These are phyloP conservation scores for Leptinotarsa tumamoca DNA, from an alignment of 2,888 invertebrate species.

Conservation along the genomic window DNA sequence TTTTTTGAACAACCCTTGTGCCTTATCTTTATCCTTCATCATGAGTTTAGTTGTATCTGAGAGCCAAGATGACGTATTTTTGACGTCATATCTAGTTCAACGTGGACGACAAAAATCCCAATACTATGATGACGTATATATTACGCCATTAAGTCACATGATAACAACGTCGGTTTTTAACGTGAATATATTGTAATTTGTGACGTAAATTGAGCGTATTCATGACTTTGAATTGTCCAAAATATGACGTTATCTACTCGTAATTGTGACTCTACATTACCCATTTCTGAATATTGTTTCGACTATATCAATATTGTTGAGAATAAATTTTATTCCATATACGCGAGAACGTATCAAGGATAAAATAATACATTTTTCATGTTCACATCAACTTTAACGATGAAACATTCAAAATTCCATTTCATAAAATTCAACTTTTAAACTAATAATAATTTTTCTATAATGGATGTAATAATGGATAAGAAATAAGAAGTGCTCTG, in stretches of 20 bases:
- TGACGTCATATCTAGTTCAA: background rate
- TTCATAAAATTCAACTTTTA: no score
- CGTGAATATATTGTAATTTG: background rate
- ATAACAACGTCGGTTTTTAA: conserved; percentile 4
- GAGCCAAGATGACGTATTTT: conserved; percentile 7
- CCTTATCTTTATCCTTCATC: no score
- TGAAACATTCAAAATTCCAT: no score
- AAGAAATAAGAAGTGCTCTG: no score
- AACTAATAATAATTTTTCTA: no score
- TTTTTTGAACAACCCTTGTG: no score
- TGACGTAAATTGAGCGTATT: background rate
- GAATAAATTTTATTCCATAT: background rate
- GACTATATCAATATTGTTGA: background rate
- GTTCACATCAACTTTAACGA: background rate
- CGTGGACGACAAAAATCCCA: background rate
- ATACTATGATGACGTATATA: background rate
- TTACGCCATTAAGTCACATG: conserved; percentile 12
- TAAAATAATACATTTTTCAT: background rate
- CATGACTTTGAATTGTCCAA: background rate
- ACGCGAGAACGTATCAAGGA: background rate
- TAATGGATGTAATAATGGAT: no score
- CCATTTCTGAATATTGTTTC: no score
- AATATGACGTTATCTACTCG: background rate
- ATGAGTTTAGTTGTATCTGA: no score
- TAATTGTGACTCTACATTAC: background rate